These are phyloP conservation scores for Leptodactylus fallax DNA, from an alignment of 2,797 vertebrate species.

Conservation along the genomic window DNA sequence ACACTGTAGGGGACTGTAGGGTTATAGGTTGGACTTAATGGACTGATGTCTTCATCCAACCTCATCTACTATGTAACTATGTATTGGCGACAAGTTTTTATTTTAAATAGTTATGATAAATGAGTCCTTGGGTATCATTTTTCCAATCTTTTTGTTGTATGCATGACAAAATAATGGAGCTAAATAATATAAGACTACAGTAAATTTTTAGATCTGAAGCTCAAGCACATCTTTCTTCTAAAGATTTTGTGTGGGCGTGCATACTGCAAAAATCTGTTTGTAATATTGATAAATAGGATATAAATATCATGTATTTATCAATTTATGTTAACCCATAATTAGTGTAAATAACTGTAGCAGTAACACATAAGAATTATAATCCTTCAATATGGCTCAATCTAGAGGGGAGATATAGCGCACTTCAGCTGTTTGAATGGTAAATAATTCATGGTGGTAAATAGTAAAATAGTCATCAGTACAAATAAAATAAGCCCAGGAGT, in stretches of 20 bases:
- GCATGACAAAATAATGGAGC: no score
- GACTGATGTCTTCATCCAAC: no score
- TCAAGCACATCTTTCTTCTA: no score
- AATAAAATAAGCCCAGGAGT: slow-evolving; percentile 30
- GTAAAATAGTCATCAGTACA: slow-evolving; percentile 22
- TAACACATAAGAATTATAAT: not conserved
- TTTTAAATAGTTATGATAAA: no score
- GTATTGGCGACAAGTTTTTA: no score
- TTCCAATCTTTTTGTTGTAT: no score
- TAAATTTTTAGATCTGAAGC: no score
- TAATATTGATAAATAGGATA: not conserved
- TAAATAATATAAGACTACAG: no score
- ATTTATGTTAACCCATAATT: not conserved
- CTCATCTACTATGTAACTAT: no score
- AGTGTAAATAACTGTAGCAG: not conserved
- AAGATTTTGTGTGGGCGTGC: not conserved
- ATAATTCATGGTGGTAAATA: slow-evolving; percentile 52
- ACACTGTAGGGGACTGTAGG: no score
- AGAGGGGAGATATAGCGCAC: not conserved
- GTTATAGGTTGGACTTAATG: no score
- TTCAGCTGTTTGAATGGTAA: slow-evolving; percentile 34
- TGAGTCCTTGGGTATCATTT: no score
- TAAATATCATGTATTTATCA: not conserved
- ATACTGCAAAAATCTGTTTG: not conserved
- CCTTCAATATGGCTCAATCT: not conserved